Conservation (phyloP, 2,797 vertebrate species). For the Anguilla megastoma region DNA sequence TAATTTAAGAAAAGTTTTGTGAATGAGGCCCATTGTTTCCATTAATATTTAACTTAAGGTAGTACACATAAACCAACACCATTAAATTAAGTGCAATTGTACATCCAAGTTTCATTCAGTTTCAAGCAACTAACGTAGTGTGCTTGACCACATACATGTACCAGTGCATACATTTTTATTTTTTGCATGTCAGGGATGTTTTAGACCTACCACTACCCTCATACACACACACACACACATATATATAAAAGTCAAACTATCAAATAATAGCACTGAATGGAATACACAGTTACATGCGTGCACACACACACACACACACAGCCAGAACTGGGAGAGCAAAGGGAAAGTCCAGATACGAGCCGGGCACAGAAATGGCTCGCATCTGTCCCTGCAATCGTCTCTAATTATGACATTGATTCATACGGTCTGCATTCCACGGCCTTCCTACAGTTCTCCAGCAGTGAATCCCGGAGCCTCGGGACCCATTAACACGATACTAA, state of each 20-base stretch:
- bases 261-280: no score
- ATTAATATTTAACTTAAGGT: no score
- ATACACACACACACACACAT: constrained; percentile 27
- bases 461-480: constrained; percentile 70
- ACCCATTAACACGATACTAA: constrained; percentile 81
- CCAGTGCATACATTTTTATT: background rate
- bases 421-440: constrained; percentile 73
- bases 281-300: background rate
- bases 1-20: no score
- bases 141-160: background rate
- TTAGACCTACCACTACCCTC: no score
- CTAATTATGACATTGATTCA: constrained; percentile 74
- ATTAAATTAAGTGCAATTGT: no score
- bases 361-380: constrained; percentile 49
- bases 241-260: background rate
- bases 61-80: no score
- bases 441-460: constrained; percentile 71
- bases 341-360: constrained; percentile 35
- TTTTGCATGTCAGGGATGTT: no score
- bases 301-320: constrained; percentile 20
- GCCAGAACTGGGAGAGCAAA: constrained; percentile 8
- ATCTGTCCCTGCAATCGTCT: constrained; percentile 65
- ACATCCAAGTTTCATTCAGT: no score
- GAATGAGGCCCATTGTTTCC: no score
- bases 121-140: no score